Percentiles rank a stretch among this genome's conserved stretches.
Evolutionary conservation across 2,888 invertebrate genomes (phyloP).

Genomic region (Tridacna crocea): DNA sequence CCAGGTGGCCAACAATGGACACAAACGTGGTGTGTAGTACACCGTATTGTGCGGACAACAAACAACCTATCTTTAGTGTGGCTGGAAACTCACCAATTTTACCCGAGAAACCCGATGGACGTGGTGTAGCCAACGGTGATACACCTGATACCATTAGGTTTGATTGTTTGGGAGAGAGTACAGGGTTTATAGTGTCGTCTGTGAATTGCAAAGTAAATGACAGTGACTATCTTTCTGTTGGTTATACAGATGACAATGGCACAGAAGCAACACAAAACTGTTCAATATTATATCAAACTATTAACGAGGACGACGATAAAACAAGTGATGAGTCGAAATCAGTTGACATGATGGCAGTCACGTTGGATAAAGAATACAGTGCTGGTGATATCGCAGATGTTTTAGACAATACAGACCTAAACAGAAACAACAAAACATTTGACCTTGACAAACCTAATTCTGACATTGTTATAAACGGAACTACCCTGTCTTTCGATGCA

Average conservation of each 20-base stretch:
- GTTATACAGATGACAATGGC: neutral
- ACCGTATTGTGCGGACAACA: conserved; percentile 8
- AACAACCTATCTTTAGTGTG: neutral
- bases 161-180: neutral
- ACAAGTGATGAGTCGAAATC: conserved; percentile 1
- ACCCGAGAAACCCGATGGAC: neutral
- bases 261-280: neutral
- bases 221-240: neutral
- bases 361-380: conserved; percentile 38
- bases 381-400: conserved; percentile 45
- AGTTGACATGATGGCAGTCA: conserved; percentile 5
- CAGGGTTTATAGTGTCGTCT: neutral
- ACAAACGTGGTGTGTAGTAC: neutral
- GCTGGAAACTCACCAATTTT: conserved; percentile 4
- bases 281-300: neutral
- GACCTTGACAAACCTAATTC: neutral
- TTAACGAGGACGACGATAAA: neutral
- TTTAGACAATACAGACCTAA: conserved; percentile 22
- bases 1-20: neutral
- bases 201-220: neutral
- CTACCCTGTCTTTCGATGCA: conserved; percentile 16
- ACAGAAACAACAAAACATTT: neutral
- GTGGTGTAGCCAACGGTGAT: neutral
- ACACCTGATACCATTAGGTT: neutral
- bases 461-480: conserved; percentile 12